Conservation (phyloP, 1,140 invertebrate genomes). For the Stratiolaelaps scimitus region DNA sequence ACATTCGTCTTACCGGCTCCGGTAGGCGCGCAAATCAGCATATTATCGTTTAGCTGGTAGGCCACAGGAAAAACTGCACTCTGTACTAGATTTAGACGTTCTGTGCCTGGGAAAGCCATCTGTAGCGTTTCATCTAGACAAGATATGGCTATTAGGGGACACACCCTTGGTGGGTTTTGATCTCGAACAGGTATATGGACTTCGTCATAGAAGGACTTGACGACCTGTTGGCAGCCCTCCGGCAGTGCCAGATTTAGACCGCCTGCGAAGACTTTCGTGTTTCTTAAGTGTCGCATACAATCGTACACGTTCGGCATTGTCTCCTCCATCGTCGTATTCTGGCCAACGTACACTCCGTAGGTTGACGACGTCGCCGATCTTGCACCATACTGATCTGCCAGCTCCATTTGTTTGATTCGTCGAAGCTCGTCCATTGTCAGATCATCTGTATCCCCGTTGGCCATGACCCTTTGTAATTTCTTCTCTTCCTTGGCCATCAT, state of each 20-base stretch:
- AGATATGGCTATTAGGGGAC: neutral
- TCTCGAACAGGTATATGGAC: conserved; percentile 6
- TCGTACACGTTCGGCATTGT: conserved; percentile 23
- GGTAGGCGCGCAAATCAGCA: conserved; percentile 88
- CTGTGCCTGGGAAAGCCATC: conserved; percentile 71
- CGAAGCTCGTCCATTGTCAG: conserved; percentile 4
- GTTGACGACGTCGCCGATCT: neutral
- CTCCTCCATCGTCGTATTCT: neutral
- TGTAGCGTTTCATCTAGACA: conserved; percentile 39
- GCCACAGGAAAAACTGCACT: conserved; percentile 88
- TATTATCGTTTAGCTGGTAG: conserved; percentile 91
- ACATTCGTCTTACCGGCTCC: conserved; percentile 98
- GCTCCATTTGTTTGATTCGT: neutral
- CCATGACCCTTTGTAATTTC: conserved; percentile 52
- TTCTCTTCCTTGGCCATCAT: conserved; percentile 77
- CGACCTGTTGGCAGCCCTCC: neutral
- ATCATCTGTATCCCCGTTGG: conserved; percentile 36
- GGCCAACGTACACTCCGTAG: neutral
- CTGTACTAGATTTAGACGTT: conserved; percentile 82
- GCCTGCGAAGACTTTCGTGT: neutral
- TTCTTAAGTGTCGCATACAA: neutral
- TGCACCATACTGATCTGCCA: neutral
- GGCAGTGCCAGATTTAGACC: conserved; percentile 10
- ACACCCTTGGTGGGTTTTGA: neutral
- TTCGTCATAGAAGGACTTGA: neutral